Evolutionary conservation across 2,113 vertebrate species (phyloP), one percentile per base, ranked within the genome.

Genomic region (Gambusia holbrooki): DNA sequence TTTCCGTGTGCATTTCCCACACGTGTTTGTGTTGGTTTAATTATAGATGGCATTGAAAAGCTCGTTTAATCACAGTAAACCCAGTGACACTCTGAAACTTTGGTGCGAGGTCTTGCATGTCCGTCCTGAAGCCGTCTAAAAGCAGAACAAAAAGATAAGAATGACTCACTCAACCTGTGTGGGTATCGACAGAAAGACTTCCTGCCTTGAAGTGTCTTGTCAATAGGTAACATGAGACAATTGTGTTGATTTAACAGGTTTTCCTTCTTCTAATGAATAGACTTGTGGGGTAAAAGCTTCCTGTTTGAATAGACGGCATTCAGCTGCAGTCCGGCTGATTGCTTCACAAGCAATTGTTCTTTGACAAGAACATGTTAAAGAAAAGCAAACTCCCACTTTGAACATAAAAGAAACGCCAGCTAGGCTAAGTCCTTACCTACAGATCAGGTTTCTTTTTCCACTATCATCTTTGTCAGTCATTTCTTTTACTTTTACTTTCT

Each of bases 221-320:
- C 76, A 82, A 80, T 80, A 22, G 79, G 74, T 84, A 90, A 93
- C 10, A 15, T 76, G 83, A 84, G 73, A 74, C 80, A 42, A 73
- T 54, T 2, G 48, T 89, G 79, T 89, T 91, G 78, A 58, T 82
- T 76, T 66, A 89, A 73, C 72, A 77, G 68, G 76, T 84, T 75
- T 74, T 42, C 68, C 45, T 42, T 74, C 54, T 65, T 72, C 58
- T 67, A 73, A 85, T 87, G 76, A 90, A 85, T 66, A 76, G 79
- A 30, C 35, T 54, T 42, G 48, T 29, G 14, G 5, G 61, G 60
- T 86, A 76, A 88, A 84, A 84, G 87, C 84, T 85, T 84, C 82
- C 78, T 88, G 84, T 89, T 82, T 80, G 62, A 87, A 84, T 30
- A 85, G 76, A 77, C 71, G 75, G 81, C 25, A 77, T 84, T 88